Evolutionary conservation across 2,888 invertebrate species (phyloP).

Genomic region (Drosophila hawaiiensis): DNA sequence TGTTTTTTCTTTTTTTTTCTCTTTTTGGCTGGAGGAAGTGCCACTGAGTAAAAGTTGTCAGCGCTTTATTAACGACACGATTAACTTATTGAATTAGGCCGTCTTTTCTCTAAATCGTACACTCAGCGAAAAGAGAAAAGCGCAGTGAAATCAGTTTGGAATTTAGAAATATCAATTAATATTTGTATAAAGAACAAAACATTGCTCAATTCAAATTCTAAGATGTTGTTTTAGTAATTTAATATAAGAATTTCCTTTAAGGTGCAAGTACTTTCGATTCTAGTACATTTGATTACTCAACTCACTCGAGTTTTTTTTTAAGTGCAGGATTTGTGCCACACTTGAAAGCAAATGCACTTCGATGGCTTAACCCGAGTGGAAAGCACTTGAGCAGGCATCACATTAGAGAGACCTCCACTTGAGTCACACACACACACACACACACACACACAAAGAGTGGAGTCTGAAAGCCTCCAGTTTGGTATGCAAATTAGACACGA

Average conservation of each 20-base stretch:
- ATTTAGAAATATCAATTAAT: not conserved
- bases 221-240: accelerated
- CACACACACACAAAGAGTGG: not conserved
- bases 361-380: conserved; percentile 55
- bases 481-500: conserved; percentile 76
- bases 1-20: conserved; percentile 13
- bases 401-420: conserved; percentile 18
- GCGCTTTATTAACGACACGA: conserved; percentile 57
- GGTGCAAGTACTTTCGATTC: not conserved
- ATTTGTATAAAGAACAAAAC: not conserved
- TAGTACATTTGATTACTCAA: not conserved
- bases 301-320: not conserved
- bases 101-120: not conserved
- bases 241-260: not conserved
- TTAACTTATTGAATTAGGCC: conserved; percentile 70
- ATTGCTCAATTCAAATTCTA: not conserved
- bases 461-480: conserved; percentile 50
- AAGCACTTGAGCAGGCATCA: conserved; percentile 51
- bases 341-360: conserved; percentile 65
- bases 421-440: conserved; percentile 8
- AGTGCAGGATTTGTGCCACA: conserved; percentile 4
- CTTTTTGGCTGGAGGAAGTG: conserved; percentile 59
- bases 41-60: conserved; percentile 53
- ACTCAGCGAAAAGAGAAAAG: not conserved
- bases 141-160: not conserved